A percentile compares a stretch with the other conserved stretches of the same genome.
Conservation (phyloP, 2,113 vertebrate species). For the Gracilinanus agilis region DNA sequence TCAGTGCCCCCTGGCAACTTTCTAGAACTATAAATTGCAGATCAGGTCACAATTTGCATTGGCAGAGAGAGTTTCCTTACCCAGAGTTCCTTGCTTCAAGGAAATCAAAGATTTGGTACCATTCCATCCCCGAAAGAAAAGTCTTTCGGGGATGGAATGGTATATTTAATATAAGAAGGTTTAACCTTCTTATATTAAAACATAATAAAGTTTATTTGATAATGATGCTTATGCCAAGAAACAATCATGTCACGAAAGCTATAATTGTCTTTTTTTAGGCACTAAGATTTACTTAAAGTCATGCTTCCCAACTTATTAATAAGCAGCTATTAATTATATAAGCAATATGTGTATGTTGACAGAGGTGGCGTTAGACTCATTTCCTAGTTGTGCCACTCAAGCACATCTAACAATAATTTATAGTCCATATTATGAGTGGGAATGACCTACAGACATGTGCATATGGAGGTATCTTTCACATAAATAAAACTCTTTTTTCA, state of each 20-base stretch:
- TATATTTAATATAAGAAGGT: too few relatives aligned
- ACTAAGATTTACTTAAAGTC: conserved; percentile 34
- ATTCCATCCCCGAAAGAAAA: too few relatives aligned
- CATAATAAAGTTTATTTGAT: not conserved
- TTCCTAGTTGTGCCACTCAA: not conserved
- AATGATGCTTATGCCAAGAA: not conserved
- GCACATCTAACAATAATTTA: not conserved
- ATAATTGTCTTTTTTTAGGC: not conserved
- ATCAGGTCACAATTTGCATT: not conserved
- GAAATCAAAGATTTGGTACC: not conserved
- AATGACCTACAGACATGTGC: not conserved
- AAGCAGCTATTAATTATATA: not conserved
- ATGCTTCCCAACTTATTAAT: not conserved
- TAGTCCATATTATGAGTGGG: not conserved
- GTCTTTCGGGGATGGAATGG: too few relatives aligned
- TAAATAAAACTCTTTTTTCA: conserved; percentile 5
- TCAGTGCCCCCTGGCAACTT: not conserved
- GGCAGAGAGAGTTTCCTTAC: not conserved
- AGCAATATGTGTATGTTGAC: not conserved
- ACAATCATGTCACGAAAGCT: not conserved
- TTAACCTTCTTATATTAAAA: not conserved
- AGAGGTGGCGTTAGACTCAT: too few relatives aligned
- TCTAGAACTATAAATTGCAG: not conserved
- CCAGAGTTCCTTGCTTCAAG: not conserved
- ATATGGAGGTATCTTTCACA: not conserved